These are phyloP conservation scores for Ranitomeya variabilis DNA, from an alignment of 2,113 vertebrate species.

Conservation along the genomic window DNA sequence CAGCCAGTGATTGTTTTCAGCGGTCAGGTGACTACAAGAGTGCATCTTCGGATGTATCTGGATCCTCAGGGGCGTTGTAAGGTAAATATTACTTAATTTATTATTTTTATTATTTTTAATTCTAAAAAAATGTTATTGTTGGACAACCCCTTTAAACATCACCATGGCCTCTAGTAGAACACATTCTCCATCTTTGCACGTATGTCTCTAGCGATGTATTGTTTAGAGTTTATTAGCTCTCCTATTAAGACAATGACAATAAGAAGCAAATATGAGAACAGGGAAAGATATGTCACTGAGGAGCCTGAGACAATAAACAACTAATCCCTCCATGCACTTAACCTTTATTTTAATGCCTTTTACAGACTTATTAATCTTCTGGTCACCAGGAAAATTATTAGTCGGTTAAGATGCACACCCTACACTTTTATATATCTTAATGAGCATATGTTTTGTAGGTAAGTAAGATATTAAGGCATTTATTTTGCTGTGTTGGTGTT, in stretches of 20 bases:
- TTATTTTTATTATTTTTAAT: too few relatives aligned
- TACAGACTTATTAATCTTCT: not conserved
- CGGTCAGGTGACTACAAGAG: too few relatives aligned
- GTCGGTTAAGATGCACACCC: not conserved
- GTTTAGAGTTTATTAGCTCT: not conserved
- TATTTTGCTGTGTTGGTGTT: not conserved
- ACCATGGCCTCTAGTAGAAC: not conserved
- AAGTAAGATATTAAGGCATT: not conserved
- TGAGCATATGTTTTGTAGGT: not conserved
- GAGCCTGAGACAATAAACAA: not conserved
- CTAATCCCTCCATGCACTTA: conserved; percentile 10
- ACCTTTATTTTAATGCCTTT: not conserved
- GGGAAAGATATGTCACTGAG: not conserved
- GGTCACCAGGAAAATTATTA: not conserved
- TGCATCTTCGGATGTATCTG: too few relatives aligned
- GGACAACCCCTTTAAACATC: not conserved
- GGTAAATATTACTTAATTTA: too few relatives aligned
- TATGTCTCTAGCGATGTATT: not conserved
- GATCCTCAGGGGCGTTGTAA: too few relatives aligned
- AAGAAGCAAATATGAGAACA: not conserved
- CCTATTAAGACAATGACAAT: not conserved
- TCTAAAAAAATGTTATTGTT: too few relatives aligned
- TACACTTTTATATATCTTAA: not conserved
- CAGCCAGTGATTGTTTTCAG: too few relatives aligned
- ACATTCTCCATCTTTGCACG: not conserved